Evolutionary conservation across 2,797 vertebrate species (phyloP), one percentile per base, ranked within the genome.

Genomic region (Lemur catta): DNA sequence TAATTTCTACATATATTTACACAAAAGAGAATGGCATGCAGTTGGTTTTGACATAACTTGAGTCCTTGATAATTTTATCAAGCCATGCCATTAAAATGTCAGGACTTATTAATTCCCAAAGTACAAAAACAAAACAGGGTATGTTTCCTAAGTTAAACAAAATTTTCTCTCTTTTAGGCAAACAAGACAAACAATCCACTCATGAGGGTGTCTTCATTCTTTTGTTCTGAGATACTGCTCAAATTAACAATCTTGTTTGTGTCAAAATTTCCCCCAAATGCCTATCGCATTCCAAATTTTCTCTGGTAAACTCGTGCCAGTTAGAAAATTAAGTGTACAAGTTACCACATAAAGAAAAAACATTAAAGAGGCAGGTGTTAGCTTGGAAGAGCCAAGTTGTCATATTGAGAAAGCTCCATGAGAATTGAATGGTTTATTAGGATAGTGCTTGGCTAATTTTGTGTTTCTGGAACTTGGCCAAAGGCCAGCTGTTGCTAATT

Each of bases 51-150:
- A 94, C 20, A 69, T 85, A 89, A 65, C 55, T 61, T 92, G 59
- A 89, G 48, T 85, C 74, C 50, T 79, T 93, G 69, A 94, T 94
- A 93, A 89, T 85, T 82, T 89, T 93, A 79, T 82, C 61, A 85
- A 96, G 48, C 30, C 35, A 46, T 72, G 88, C 46, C 91, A 95
- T 95, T 81, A 96, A 80, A 95, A 91, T 7, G 4, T 94, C 50
- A 91, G 55, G 52, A 93, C 38, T 96, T 93, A 89, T 81, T 92
- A 82, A 95, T 91, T 35, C 59, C 41, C 48, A 57, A 95, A 94
- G 59, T 86, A 93, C 9, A 71, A 81, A 96, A 96, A 65, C 0
- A 26, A 87, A 93, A 20, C 52, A 75, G 1, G 14, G 38, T 15
- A 57, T 84, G n/a, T 95, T 93, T 94, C 84, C 48, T 59, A 52